Percentiles rank a stretch among this genome's conserved stretches.
These are phyloP conservation scores for Calyptomena viridis DNA, from an alignment of 2,113 vertebrate species.

Conservation along the genomic window DNA sequence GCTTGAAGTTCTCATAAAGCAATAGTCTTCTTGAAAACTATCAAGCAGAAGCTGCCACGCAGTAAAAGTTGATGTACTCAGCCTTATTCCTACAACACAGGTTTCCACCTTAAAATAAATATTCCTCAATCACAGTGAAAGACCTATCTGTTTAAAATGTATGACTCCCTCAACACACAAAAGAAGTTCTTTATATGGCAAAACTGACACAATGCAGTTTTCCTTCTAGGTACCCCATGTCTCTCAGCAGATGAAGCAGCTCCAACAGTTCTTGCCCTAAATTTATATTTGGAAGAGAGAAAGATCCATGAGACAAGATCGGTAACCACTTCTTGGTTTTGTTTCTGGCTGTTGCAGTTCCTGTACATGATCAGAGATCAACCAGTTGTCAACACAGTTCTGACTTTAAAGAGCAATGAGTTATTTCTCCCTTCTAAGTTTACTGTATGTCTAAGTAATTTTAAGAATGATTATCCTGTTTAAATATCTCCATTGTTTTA, in stretches of 20 bases:
- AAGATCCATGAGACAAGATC: background rate
- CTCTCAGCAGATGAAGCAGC: background rate
- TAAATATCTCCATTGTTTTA: background rate
- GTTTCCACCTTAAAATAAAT: background rate
- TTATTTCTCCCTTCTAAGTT: conserved; percentile 1
- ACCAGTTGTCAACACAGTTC: background rate
- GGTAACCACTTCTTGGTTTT: background rate
- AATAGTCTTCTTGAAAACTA: background rate
- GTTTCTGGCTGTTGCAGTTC: background rate
- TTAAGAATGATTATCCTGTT: background rate
- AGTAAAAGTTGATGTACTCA: background rate
- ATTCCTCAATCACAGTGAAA: background rate
- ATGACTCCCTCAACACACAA: background rate
- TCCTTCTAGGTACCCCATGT: background rate
- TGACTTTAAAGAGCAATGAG: background rate
- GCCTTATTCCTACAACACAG: background rate
- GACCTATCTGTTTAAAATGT: background rate
- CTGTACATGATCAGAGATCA: background rate
- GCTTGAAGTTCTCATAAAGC: background rate
- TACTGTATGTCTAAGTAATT: background rate
- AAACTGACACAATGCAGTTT: background rate
- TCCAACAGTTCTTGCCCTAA: background rate
- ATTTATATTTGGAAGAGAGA: background rate
- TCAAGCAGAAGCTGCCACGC: background rate
- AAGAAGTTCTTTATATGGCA: background rate